Evolutionary conservation across 2,888 invertebrate genomes (phyloP).

Genomic region (Plagodis dolabraria): DNA sequence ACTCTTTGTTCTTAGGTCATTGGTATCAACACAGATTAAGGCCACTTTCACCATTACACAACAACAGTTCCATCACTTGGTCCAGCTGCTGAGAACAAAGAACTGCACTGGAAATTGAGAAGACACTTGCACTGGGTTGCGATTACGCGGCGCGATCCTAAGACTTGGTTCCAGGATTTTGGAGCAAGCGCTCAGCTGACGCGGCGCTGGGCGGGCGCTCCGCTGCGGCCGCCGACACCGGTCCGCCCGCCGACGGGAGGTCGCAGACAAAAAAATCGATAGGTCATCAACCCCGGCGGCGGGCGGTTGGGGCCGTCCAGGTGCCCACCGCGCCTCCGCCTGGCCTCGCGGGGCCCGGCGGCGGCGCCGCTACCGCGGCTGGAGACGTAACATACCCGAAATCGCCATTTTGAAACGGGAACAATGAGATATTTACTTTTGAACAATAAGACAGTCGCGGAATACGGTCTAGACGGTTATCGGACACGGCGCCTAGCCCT

Average conservation of each 20-base stretch:
- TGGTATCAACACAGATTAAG: slow-evolving; percentile 29
- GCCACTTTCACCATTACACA: slow-evolving; percentile 62
- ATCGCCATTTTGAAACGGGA: slow-evolving; percentile 85
- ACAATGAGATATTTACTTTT: slow-evolving; percentile 84
- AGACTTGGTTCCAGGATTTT: slow-evolving; percentile 41
- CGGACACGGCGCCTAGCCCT: slow-evolving; percentile 52
- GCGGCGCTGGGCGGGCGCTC: slow-evolving; percentile 44
- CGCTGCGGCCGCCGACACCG: slow-evolving; percentile 61
- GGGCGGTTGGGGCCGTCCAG: slow-evolving; percentile 68
- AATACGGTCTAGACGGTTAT: slow-evolving; percentile 56
- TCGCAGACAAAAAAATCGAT: slow-evolving; percentile 84
- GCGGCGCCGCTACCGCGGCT: slow-evolving; percentile 43
- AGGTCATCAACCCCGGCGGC: slow-evolving; percentile 81
- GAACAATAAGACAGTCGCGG: slow-evolving; percentile 64
- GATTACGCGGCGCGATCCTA: slow-evolving; percentile 53
- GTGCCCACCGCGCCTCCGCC: slow-evolving; percentile 58
- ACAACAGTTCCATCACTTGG: slow-evolving; percentile 30
- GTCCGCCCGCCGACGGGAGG: slow-evolving; percentile 76
- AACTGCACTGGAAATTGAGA: slow-evolving; percentile 35
- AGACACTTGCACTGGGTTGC: slow-evolving; percentile 21
- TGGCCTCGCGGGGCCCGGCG: slow-evolving; percentile 50
- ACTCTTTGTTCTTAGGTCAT: slow-evolving; percentile 49
- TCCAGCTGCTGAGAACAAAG: slow-evolving; percentile 52
- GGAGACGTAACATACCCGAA: slow-evolving; percentile 60
- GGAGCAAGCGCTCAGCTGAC: slow-evolving; percentile 65